These are phyloP conservation scores for Sapayoa aenigma DNA, from an alignment of 2,113 vertebrate species.

Conservation along the genomic window DNA sequence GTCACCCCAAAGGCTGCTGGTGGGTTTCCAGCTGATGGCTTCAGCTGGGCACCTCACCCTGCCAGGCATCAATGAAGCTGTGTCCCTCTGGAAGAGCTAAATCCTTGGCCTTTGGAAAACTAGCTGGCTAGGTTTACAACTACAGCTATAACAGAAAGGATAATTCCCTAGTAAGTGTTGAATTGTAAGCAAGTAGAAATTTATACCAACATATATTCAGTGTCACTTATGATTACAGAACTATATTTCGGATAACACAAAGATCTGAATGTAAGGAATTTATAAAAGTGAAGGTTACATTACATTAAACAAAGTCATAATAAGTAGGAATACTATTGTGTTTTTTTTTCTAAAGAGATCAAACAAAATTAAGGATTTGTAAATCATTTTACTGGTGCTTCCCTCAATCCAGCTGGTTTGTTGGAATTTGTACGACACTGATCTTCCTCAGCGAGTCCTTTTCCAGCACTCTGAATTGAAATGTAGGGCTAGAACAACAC, in stretches of 20 bases:
- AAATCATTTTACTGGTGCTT: not conserved
- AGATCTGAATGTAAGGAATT: not conserved
- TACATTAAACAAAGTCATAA: not conserved
- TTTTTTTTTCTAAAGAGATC: not conserved
- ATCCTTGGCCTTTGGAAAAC: not conserved
- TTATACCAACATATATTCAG: not conserved
- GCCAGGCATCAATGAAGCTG: not conserved
- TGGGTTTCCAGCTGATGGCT: not conserved
- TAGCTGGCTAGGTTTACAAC: not conserved
- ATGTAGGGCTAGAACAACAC: not conserved
- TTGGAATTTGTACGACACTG: not conserved
- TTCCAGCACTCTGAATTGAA: not conserved
- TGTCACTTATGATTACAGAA: not conserved
- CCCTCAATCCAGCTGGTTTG: not conserved
- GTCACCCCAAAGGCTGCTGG: rapidly evolving
- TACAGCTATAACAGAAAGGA: not conserved
- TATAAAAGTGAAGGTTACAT: not conserved
- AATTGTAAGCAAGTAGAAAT: not conserved
- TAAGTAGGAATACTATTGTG: not conserved
- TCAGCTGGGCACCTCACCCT: not conserved
- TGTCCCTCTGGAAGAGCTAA: not conserved
- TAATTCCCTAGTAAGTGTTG: not conserved
- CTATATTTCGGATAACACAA: not conserved
- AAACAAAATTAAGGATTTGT: not conserved
- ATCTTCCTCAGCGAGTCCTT: not conserved